phyloP scores from a whole-genome alignment of 2,113 vertebrate genomes.

The Python bivittatus region DNA sequence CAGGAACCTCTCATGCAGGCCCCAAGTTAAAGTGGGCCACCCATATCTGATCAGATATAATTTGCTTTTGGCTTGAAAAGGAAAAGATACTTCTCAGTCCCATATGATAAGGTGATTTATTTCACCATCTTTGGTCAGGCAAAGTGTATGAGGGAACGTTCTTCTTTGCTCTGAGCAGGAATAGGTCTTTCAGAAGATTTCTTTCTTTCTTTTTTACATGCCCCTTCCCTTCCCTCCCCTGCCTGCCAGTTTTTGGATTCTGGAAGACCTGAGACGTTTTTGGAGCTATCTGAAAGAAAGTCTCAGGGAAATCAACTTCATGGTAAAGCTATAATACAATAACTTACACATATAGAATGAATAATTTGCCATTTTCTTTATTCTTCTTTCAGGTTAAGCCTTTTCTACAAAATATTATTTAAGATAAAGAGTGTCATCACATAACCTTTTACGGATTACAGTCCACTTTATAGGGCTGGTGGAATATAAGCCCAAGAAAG shows the following conservation, averaged over 20 bases:
- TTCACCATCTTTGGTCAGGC: background rate
- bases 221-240: background rate
- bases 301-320: background rate
- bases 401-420: background rate
- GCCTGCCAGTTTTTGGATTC: background rate
- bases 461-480: background rate
- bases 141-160: background rate
- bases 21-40: conserved; percentile 9
- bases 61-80: background rate
- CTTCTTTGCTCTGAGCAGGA: background rate
- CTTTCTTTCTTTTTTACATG: background rate
- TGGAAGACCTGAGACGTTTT: background rate
- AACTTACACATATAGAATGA: background rate
- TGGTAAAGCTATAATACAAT: background rate
- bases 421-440: background rate
- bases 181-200: background rate
- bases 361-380: background rate
- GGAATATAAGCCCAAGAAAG: background rate
- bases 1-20: background rate
- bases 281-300: background rate
- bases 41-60: background rate
- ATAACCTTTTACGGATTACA: background rate
- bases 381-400: background rate
- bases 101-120: conserved; percentile 13
- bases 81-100: background rate